Base-by-base conservation (phyloP, 2,888 invertebrate genomes). In the Gibbula magus region DNA sequence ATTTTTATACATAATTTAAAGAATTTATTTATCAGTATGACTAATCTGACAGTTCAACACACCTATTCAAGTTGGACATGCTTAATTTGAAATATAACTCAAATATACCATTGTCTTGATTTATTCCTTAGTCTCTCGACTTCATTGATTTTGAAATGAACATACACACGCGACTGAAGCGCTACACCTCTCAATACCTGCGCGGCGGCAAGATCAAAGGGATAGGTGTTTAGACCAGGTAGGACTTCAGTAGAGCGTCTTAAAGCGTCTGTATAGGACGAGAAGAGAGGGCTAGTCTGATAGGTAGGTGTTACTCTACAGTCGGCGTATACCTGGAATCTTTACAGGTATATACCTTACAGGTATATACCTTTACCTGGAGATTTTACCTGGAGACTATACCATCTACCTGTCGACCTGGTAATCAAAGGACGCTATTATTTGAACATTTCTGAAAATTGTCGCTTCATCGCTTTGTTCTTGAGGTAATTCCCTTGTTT, bases 191-290 rank as follows among this genome's bases (percentile, higher is more conserved):
- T n/a, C 70, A 70, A 70, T 70, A 70, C 70, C 35, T 32, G 32
- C 18, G 35, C 35, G 70, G 35, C 70, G 70, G 70, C 70, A n/a
- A 70, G 70, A 70, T 70, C 70, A 70, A 70, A 70, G 70, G 39
- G 18, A 32, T n/a, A 18, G 70, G 70, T 35, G 70, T 35, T 29
- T 70, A 32, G 70, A 8, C 70, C 70, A 70, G 70, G 70, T 70
- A 70, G 35, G 35, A 70, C 70, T 35, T 10, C 16, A 35, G 35
- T 70, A 45, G 5, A 70, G 70, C 29, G 70, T 61, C 61, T 61
- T 61, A 61, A 61, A 61, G 61, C 61, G 61, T 16, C 61, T 61
- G 61, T 61, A 61, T 29, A 18, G 29, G 61, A 29, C 61, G 61
- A 61, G 61, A 25, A 25, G 61, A 61, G 61, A 29, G 70, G 70